Conservation (phyloP, 1,140 invertebrate genomes). For the Lanistes nyassanus region DNA sequence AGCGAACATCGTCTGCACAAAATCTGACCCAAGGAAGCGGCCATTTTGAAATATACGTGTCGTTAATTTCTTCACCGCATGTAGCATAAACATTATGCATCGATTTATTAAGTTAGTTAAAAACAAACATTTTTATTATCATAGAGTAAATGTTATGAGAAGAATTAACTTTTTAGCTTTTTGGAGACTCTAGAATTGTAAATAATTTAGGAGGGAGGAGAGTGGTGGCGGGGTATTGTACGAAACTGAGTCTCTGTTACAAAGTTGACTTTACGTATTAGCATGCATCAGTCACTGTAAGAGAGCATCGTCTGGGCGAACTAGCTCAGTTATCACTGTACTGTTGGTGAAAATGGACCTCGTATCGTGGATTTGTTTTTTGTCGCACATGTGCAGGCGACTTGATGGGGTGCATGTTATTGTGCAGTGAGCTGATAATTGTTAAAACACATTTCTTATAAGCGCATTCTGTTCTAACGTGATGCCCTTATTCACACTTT, state of each 20-base stretch:
- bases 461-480: not conserved
- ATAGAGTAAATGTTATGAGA: not conserved
- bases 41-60: conserved; percentile 38
- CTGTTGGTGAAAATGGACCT: conserved; percentile 31
- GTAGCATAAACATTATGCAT: not conserved
- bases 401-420: conserved; percentile 27
- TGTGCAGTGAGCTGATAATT: not conserved
- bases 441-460: not conserved
- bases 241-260: conserved; percentile 34
- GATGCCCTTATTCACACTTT: conserved; percentile 20
- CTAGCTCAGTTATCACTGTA: not conserved
- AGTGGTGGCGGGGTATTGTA: conserved; percentile 13
- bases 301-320: conserved; percentile 25
- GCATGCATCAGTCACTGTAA: conserved; percentile 39
- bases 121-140: not conserved
- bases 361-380: conserved; percentile 33
- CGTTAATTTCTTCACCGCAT: not conserved
- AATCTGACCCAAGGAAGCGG: conserved; percentile 40
- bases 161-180: no score
- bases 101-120: not conserved
- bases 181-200: not conserved
- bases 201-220: not conserved
- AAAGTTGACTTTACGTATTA: conserved; percentile 42
- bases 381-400: conserved; percentile 38
- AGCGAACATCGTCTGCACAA: conserved; percentile 32